These are phyloP conservation scores for Hirtodrosophila trivittata DNA, from an alignment of 2,888 invertebrate species.

Conservation along the genomic window DNA sequence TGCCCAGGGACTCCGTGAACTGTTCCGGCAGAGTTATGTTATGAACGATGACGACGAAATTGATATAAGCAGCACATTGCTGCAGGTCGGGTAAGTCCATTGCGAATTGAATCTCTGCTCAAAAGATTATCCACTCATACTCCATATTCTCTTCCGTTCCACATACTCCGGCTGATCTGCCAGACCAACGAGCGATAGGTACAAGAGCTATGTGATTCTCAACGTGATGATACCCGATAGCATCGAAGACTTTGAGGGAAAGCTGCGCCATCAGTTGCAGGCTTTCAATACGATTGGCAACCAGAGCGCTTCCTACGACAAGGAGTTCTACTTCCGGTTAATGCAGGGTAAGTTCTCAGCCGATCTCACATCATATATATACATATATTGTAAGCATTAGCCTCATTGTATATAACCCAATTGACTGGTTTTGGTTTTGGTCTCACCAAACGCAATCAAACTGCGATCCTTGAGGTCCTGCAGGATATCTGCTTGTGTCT, in stretches of 20 bases:
- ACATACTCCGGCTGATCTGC: neutral
- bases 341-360: constrained; percentile 76
- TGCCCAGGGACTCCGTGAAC: constrained; percentile 47
- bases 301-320: constrained; percentile 69
- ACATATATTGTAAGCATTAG: too few relatives aligned
- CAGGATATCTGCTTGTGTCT: constrained; percentile 15
- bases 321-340: constrained; percentile 65
- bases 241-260: constrained; percentile 54
- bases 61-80: constrained; percentile 58
- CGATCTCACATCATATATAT: too few relatives aligned
- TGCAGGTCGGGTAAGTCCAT: constrained; percentile 74
- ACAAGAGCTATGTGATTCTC: constrained; percentile 67
- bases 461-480: too few relatives aligned
- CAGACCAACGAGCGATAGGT: constrained; percentile 75
- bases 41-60: constrained; percentile 57
- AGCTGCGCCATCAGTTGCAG: constrained; percentile 56
- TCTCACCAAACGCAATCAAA: neutral
- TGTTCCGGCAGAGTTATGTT: constrained; percentile 57
- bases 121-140: constrained; percentile 1
- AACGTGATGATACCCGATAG: constrained; percentile 73
- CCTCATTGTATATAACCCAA: too few relatives aligned
- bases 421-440: constrained; percentile 26
- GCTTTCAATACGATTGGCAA: constrained; percentile 56
- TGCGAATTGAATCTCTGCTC: neutral
- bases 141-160: neutral